Evolutionary conservation across 2,888 invertebrate species (phyloP), one percentile per base, ranked within the genome.

Genomic region (Pachymerium ferrugineum): DNA sequence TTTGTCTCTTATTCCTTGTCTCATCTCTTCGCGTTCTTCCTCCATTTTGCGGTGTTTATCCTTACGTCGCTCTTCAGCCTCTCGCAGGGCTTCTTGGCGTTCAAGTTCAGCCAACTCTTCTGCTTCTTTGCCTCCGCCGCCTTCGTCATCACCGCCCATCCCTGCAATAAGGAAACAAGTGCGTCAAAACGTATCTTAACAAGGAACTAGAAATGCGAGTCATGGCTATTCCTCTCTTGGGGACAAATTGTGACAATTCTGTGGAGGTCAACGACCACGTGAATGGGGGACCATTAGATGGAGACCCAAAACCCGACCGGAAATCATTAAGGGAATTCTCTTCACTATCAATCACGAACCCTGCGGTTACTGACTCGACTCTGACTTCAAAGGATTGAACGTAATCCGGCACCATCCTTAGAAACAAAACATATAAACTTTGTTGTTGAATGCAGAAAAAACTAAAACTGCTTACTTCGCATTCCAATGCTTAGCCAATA

Each of bases 31-130:
- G 79, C 99, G 87, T 85, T 99, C 98, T 82, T 94, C 96, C 85
- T 99, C 98, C 97, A 98, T 97, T 87, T 97, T 97, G 82, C 97
- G 90, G 85, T 99, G 98, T 85, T 99, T 99, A 86, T 98, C 98
- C 89, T 97, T 97, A 84, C 99, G 89, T 81, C 97, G 88, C 80
- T 98, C 97, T 85, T 99, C 98, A 75, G 97, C 97, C 85, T 99
- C 98, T 80, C 91, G 88, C 85, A 98, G 94, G 81, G 97, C 98
- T 85, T 98, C 98, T 85, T 94, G 91, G 81, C 98, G 90, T 84
- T 98, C 98, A 83, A 97, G 91, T 87, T 97, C 97, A 82, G 94
- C 94, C 86, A 97, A 97, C 85, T 96, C 96, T 86, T 96, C 95
- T 89, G 95, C 95, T 86, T 95, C 96, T 88, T 95, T 95, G 85